Conservation (phyloP, 2,888 invertebrate species). For the Prenolepis imparis region DNA sequence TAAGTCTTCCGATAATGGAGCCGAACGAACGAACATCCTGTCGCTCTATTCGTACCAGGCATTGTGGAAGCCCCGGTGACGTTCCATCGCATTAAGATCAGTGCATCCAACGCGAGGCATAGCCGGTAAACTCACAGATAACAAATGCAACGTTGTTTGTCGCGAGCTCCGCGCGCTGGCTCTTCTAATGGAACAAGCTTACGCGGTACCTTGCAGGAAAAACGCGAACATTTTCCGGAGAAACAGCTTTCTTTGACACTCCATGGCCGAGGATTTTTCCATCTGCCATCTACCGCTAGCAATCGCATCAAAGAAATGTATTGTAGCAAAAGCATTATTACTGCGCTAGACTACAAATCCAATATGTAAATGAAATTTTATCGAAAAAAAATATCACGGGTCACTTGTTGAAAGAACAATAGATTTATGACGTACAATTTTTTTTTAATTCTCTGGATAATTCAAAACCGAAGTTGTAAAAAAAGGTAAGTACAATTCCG, state of each 20-base stretch:
- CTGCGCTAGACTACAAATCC: not conserved
- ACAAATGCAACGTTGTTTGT: constrained; percentile 74
- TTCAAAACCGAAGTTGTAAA: not conserved
- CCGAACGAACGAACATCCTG: constrained; percentile 72
- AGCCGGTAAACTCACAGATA: constrained; percentile 75
- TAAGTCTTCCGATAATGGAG: constrained; percentile 81
- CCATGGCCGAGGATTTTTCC: not conserved
- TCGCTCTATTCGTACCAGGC: constrained; percentile 47
- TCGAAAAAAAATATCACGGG: not conserved
- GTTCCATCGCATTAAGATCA: constrained; percentile 72
- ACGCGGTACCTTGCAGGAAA: not conserved
- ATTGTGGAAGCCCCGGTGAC: constrained; percentile 62
- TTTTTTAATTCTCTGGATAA: not conserved
- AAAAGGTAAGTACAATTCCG: not conserved
- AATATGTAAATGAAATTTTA: not conserved
- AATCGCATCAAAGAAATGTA: constrained; percentile 11
- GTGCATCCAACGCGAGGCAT: constrained; percentile 64
- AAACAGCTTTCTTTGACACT: constrained; percentile 24
- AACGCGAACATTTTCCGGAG: not conserved
- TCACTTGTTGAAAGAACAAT: not conserved
- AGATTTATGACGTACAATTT: not conserved
- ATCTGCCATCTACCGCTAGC: not conserved
- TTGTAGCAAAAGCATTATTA: not conserved
- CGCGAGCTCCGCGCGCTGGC: constrained; percentile 55
- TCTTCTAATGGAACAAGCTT: constrained; percentile 65